Base-by-base conservation (phyloP, 2,888 invertebrate species). In the Ephialtes manifestator region DNA sequence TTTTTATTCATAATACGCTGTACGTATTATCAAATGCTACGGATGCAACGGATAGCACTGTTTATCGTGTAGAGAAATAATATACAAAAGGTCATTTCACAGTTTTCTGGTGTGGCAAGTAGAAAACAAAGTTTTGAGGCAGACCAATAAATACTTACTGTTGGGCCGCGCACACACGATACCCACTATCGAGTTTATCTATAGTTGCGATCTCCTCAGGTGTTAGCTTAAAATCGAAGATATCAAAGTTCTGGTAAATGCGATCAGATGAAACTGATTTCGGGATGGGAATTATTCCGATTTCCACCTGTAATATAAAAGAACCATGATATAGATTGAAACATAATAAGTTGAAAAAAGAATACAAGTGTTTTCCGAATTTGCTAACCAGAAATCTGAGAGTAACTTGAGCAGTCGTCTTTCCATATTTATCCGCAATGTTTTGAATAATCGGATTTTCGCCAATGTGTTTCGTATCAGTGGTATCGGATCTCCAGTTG, bases 211-310 rank as follows among this genome's bases (percentile, higher is more conserved):
- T 93, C 89, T 98, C 97, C 63, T 97, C 97, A 0, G 94, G 89
- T 0, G 95, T 95, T 88, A 98, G 94, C 88, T 96, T 95, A 92
- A 98, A 98, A 94, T 97, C 97, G 87, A 96, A 96, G 15, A 98
- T 96, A 86, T 97, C 92, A 89, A 97, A 96, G 94, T 98, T 96
- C 91, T 96, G 95, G 75, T 95, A 94, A 92, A 97, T 96, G 89
- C 97, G 95, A 0, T 95, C 94, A 88, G 96, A 96, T 0, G 95
- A 97, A 18, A 97, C 97, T 0, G 97, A 97, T 93, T 98, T 98
- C 0, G 98, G 98, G 85, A 98, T 97, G 58, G 97, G 96, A 55
- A 97, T 95, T 84, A 96, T 95, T 4, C 96, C 96, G 51, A 96
- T 95, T 90, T 98, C 97, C 70, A 96, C 92, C 92, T 96, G 93